Evolutionary conservation across 2,888 invertebrate genomes (phyloP).

Genomic region (Agrochola macilenta): DNA sequence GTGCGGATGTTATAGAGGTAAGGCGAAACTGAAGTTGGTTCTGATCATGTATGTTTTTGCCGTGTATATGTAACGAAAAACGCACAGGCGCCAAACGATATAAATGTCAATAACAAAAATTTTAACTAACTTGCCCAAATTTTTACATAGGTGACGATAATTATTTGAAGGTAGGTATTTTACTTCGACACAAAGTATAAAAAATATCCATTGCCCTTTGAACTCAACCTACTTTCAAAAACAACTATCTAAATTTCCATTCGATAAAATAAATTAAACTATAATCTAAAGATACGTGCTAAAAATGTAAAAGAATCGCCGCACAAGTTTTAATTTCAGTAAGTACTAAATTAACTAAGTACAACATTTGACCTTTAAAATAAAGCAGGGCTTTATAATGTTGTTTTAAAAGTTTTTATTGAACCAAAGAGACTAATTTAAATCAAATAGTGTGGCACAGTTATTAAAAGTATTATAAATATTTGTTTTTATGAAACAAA

Average conservation of each 20-base stretch:
- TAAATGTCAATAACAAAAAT: background rate
- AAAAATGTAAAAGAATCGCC: slow-evolving; percentile 9
- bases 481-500: slow-evolving; percentile 18
- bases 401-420: background rate
- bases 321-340: slow-evolving; percentile 13
- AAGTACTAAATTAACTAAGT: background rate
- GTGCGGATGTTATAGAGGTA: background rate
- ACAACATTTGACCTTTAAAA: slow-evolving; percentile 4
- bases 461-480: slow-evolving; percentile 15
- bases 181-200: background rate
- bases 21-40: background rate
- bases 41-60: background rate
- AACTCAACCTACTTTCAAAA: slow-evolving; percentile 12
- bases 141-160: background rate
- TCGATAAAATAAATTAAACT: slow-evolving; percentile 46
- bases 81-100: background rate
- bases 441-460: slow-evolving; percentile 22
- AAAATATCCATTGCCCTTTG: slow-evolving; percentile 44
- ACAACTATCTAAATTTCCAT: slow-evolving; percentile 18
- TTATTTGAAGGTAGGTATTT: background rate
- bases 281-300: slow-evolving; percentile 21
- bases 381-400: slow-evolving; percentile 2
- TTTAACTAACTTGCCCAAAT: too few species aligned
- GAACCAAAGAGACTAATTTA: background rate
- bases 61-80: background rate